Conservation (phyloP, 2,113 vertebrate species). For the Nettapus auritus region DNA sequence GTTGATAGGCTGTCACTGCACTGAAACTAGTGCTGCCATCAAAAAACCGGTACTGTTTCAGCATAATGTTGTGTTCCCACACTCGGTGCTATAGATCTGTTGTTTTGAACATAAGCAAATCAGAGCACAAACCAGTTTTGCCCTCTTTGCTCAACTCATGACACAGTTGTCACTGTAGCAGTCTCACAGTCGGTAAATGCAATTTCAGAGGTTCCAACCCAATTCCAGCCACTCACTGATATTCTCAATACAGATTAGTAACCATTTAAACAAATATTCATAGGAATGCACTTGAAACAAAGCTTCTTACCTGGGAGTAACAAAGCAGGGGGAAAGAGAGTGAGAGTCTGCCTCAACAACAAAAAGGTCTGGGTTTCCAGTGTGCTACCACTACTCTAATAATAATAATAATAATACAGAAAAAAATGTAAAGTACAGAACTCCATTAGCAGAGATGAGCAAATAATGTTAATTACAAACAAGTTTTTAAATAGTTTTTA, state of each 20-base stretch:
- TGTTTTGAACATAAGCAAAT: not conserved
- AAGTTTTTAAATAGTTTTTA: not conserved
- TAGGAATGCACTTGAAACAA: not conserved
- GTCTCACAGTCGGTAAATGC: not conserved
- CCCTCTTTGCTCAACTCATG: not conserved
- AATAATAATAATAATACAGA: not conserved
- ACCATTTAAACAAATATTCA: not conserved
- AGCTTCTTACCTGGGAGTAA: not conserved
- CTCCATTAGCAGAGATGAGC: not conserved
- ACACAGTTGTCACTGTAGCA: accelerated
- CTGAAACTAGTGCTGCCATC: not conserved
- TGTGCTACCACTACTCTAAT: not conserved
- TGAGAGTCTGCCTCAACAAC: not conserved
- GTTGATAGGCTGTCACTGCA: not conserved
- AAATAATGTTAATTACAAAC: not conserved
- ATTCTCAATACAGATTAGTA: not conserved
- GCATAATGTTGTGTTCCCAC: not conserved
- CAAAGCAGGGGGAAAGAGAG: not conserved
- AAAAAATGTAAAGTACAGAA: not conserved
- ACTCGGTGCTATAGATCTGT: not conserved
- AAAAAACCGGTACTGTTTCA: not conserved
- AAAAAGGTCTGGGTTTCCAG: not conserved
- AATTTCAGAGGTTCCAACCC: not conserved
- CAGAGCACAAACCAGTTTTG: not conserved
- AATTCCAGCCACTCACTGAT: not conserved